Evolutionary conservation across 2,113 vertebrate species (phyloP).

Genomic region (Trematomus loennbergii): DNA sequence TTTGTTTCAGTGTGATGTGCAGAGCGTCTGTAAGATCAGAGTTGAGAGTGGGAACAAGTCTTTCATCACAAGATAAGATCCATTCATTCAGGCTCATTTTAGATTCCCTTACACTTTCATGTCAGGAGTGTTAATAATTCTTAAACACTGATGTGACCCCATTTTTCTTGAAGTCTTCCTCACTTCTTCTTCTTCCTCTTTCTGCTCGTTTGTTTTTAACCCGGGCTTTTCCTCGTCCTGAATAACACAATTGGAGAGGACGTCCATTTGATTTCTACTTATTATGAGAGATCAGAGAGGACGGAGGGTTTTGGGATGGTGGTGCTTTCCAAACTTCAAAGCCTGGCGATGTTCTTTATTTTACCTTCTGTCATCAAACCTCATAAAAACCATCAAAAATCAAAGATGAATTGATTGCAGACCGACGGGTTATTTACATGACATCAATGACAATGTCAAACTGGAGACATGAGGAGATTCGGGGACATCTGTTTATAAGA

Average conservation of each 20-base stretch:
- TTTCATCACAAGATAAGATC: conserved; percentile 26
- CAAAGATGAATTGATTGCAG: not conserved
- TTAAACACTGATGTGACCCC: conserved; percentile 19
- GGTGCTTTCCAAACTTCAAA: too few relatives aligned
- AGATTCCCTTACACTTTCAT: conserved; percentile 17
- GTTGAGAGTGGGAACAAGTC: conserved; percentile 1
- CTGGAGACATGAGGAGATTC: too few relatives aligned
- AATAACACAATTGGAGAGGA: too few relatives aligned
- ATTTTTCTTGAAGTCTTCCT: not conserved
- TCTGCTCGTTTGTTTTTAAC: too few relatives aligned
- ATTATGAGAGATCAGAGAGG: too few relatives aligned
- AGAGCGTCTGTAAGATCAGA: conserved; percentile 49
- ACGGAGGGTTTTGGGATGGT: too few relatives aligned
- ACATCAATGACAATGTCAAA: too few relatives aligned
- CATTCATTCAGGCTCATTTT: conserved; percentile 14
- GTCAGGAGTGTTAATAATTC: conserved; percentile 17
- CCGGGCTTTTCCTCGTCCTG: not conserved
- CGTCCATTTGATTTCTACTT: too few relatives aligned
- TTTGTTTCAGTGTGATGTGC: conserved; percentile 13
- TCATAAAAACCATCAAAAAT: not conserved
- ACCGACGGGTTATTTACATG: not conserved
- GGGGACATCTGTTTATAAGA: too few relatives aligned
- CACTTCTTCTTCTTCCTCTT: not conserved
- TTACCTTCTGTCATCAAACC: not conserved
- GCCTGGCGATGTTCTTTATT: too few relatives aligned